Base-by-base conservation (phyloP, 1,140 invertebrate genomes). In the Drosophila nigromelanica region DNA sequence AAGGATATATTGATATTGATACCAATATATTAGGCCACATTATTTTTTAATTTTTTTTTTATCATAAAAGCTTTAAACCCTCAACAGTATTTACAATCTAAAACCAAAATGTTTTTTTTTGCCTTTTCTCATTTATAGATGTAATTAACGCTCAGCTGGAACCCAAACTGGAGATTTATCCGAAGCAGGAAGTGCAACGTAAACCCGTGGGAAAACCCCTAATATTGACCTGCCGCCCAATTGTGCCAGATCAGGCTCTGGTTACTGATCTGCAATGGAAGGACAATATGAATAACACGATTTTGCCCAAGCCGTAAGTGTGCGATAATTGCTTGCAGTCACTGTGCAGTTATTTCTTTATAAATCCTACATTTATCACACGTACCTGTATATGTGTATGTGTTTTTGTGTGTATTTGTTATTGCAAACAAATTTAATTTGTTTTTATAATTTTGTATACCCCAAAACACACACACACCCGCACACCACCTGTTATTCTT, bases 211-310 rank as follows among this genome's bases (percentile, higher is more conserved):
- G 95, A n/a, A 94, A 94, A 59, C 94, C 94, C 11, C 92, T 96
- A 30, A 93, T 96, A 37, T 90, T 97, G 61, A 96, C 95, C 2
- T 97, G 96, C 87, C 93, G 93, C 67, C 94, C 95, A 2, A 93
- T 93, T 54, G 95, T 94, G 2, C 93, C 93, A 0, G 93, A 96
- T 70, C 91, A 93, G 0, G 90, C 91, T 3, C 92, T 96, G 12
- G 93, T 96, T 30, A 93, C 93, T 3, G 93, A 95, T 73, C 93
- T 96, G 30, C 93, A 96, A 85, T 97, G 96, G 96, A 92, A 94
- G 48, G 95, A 96, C 86, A 94, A 94, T 24, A 92, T 93, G 24
- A 94, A 95, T 73, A 93, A 93, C 40, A 93, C 93, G 24, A 95
- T 97, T 78, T 94, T 95, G 58, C 93, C 93, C 42, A 93, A 93